These are phyloP conservation scores for Turdus rufiventris DNA, from an alignment of 2,113 vertebrate genomes.

Conservation along the genomic window DNA sequence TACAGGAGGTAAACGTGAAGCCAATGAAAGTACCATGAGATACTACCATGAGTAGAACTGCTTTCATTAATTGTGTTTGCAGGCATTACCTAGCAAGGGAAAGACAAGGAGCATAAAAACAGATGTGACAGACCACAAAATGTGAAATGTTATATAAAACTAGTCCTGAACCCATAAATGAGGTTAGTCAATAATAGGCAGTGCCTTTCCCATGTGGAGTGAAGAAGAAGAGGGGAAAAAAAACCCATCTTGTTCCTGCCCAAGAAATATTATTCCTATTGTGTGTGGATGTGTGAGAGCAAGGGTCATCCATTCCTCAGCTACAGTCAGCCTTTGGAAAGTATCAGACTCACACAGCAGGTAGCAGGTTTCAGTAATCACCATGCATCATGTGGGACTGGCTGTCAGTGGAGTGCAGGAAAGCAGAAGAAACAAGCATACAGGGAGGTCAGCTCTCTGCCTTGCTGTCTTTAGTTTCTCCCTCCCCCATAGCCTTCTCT, in stretches of 20 bases:
- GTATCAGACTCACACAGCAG: constrained; percentile 1
- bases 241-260: not conserved
- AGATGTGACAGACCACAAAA: not conserved
- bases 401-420: not conserved
- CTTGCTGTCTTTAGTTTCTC: not conserved
- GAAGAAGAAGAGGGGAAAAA: not conserved
- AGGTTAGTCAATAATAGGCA: not conserved
- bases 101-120: not conserved
- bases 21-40: not conserved
- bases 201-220: not conserved
- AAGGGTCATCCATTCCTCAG: constrained; percentile 40
- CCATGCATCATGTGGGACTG: not conserved
- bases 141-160: not conserved
- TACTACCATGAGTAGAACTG: not conserved
- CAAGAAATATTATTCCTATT: not conserved
- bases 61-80: not conserved
- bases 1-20: not conserved
- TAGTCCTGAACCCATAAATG: not conserved
- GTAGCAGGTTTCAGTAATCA: constrained; percentile 29
- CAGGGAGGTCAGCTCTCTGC: not conserved
- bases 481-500: not conserved
- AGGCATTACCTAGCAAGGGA: not conserved
- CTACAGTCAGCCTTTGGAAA: constrained; percentile 29
- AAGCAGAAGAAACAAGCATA: not conserved
- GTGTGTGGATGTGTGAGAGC: not conserved